Percentiles rank a stretch among this genome's conserved stretches.
These are phyloP conservation scores for Neria commutata DNA, from an alignment of 2,888 invertebrate genomes.

Conservation along the genomic window DNA sequence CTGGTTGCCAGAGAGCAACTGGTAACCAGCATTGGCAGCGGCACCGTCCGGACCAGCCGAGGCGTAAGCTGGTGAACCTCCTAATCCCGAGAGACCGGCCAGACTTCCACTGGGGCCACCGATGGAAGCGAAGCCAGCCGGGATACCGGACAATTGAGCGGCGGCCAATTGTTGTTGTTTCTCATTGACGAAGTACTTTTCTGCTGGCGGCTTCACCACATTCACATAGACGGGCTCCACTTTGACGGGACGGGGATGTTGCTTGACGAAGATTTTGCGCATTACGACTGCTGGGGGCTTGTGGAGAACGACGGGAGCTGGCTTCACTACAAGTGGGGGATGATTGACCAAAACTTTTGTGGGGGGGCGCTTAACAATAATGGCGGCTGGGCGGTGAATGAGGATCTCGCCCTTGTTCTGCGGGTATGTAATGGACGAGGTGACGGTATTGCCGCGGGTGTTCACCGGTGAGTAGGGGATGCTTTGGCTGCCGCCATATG, in stretches of 20 bases:
- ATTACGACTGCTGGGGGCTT: slow-evolving; percentile 60
- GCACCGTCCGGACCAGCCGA: slow-evolving; percentile 43
- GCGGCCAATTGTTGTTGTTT: slow-evolving; percentile 48
- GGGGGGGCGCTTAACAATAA: slow-evolving; percentile 59
- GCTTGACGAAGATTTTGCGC: slow-evolving; percentile 56
- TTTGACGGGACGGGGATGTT: slow-evolving; percentile 57
- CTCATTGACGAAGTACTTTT: slow-evolving; percentile 59
- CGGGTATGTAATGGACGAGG: slow-evolving; percentile 53
- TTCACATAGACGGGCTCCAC: slow-evolving; percentile 60
- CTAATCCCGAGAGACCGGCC: neutral
- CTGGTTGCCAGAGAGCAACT: slow-evolving; percentile 47
- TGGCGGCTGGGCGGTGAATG: slow-evolving; percentile 59
- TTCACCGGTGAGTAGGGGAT: slow-evolving; percentile 51
- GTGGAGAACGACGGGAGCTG: slow-evolving; percentile 60
- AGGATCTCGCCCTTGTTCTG: slow-evolving; percentile 60
- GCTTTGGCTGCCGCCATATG: slow-evolving; percentile 44
- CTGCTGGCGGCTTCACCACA: slow-evolving; percentile 59
- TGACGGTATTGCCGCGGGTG: slow-evolving; percentile 49
- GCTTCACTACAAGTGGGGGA: slow-evolving; percentile 59
- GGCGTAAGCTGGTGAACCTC: slow-evolving; percentile 40
- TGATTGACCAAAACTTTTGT: slow-evolving; percentile 59
- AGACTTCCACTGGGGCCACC: neutral
- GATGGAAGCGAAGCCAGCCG: slow-evolving; percentile 21
- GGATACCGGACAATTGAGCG: slow-evolving; percentile 16
- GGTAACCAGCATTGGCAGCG: slow-evolving; percentile 48